Evolutionary conservation across 2,888 invertebrate genomes (phyloP).

Genomic region (Apamea anceps): DNA sequence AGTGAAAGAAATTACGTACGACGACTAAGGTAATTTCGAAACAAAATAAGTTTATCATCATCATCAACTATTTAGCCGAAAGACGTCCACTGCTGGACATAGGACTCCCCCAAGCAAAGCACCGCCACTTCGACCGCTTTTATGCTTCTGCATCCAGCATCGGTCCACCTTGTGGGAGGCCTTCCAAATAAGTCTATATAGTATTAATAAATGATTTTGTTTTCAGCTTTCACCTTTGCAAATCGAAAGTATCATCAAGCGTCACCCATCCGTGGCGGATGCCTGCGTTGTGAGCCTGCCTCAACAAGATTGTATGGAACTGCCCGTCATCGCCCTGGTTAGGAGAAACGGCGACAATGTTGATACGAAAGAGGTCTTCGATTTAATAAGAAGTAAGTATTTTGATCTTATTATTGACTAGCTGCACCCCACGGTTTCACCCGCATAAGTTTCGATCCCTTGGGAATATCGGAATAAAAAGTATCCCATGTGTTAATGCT

Average conservation of each 20-base stretch:
- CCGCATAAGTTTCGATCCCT: no score
- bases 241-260: conserved; percentile 74
- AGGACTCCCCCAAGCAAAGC: no score
- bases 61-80: not conserved
- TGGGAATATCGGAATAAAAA: no score
- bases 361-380: conserved; percentile 72
- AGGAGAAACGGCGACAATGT: conserved; percentile 66
- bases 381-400: conserved; percentile 73
- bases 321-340: conserved; percentile 73
- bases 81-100: no score
- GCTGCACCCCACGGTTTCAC: no score
- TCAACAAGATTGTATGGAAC: conserved; percentile 67
- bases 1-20: not conserved
- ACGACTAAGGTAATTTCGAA: not conserved
- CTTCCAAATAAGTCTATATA: not conserved
- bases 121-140: not conserved
- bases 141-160: not conserved
- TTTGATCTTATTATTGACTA: not conserved
- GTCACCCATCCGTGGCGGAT: conserved; percentile 71
- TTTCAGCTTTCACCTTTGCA: conserved; percentile 73
- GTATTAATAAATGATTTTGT: conserved; percentile 13
- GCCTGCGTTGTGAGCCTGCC: conserved; percentile 75
- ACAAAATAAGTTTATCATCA: not conserved
- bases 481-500: no score
- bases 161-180: no score